A percentile compares a stretch with the other conserved stretches of the same genome.
phyloP scores from a whole-genome alignment of 2,113 vertebrate species.

The Gymnorhina tibicen region DNA sequence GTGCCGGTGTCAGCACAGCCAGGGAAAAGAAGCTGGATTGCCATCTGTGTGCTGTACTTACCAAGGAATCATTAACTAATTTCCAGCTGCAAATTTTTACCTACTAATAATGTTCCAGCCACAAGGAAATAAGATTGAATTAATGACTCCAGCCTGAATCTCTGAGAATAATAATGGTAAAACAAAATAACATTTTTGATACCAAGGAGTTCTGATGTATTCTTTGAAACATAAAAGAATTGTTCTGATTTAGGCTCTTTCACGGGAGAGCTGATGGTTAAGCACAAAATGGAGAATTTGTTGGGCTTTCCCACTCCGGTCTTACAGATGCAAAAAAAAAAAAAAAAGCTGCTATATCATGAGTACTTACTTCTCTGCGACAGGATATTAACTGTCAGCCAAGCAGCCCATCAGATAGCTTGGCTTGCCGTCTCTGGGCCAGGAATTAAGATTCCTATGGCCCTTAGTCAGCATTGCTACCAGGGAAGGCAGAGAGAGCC shows the following conservation, averaged over 20 bases:
- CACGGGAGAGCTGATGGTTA: not conserved
- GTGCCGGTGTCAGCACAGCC: not conserved
- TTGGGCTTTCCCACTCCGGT: not conserved
- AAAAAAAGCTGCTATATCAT: slow-evolving; percentile 14
- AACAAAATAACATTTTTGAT: not conserved
- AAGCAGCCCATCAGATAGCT: slow-evolving; percentile 54
- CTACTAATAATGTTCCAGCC: not conserved
- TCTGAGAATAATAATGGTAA: not conserved
- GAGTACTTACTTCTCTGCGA: not conserved
- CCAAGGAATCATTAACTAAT: not conserved
- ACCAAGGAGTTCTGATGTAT: not conserved
- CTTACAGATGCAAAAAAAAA: not conserved
- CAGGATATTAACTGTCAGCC: slow-evolving; percentile 58
- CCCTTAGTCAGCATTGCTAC: slow-evolving; percentile 59
- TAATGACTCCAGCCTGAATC: not conserved
- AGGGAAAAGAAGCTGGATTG: not conserved
- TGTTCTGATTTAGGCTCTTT: not conserved
- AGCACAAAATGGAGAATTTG: not conserved
- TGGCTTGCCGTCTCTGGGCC: slow-evolving; percentile 24
- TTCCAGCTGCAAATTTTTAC: not conserved
- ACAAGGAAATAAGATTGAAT: not conserved
- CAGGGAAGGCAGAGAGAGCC: slow-evolving; percentile 28
- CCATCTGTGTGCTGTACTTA: not conserved
- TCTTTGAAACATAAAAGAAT: not conserved
- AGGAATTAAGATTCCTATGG: slow-evolving; percentile 58